Evolutionary conservation across 92 coral and sea anemone species (phyloP), one percentile per base, ranked within the genome.

Genomic region (Palythoa grandis): DNA sequence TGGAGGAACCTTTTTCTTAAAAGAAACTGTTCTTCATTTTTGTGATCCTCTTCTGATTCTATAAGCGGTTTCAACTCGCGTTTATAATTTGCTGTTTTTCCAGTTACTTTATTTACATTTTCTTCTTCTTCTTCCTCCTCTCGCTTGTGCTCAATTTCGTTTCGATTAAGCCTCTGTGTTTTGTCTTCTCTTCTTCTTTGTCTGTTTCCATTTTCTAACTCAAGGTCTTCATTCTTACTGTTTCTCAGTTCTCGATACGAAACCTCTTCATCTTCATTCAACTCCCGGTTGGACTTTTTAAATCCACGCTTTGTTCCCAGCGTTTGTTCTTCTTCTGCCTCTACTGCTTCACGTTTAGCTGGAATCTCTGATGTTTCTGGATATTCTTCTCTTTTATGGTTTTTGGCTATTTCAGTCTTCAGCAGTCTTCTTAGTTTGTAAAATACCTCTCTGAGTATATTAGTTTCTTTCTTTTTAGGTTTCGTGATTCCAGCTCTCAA

Each of bases 1-100:
- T 63, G 19, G 88, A 50, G 52, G 7, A 52, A 76, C 19, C 80
- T 23, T 52, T 65, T 76, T 16, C 29, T 22, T 22, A 52, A 76
- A 24, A 53, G 67, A 23, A 76, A 52, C 38, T 53, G 52, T 2
- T 24, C 65, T 24, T 52, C 47, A 19, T 23, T 22, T 23, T 14
- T 14, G 29, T 53, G 3, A 53, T 25, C 47, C 16, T 37, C 73
- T 37, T 69, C 73, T 25, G 17, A 29, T 25, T 69, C 73, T 22
- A 25, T 1, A 11, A 2, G 37, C 47, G 73, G 73, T 69, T 69
- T 37, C 47, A 25, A 15, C 47, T 69, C 73, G 16, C 73, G 73
- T 24, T 24, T 25, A 25, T 69, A 12, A 7, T 9, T 23, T n/a
- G 29, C 70, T 19, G 7, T 65, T 65, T 19, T 69, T 69, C 73